These are phyloP conservation scores for Drosophila meridiana DNA, from an alignment of 2,888 invertebrate species.

Conservation along the genomic window DNA sequence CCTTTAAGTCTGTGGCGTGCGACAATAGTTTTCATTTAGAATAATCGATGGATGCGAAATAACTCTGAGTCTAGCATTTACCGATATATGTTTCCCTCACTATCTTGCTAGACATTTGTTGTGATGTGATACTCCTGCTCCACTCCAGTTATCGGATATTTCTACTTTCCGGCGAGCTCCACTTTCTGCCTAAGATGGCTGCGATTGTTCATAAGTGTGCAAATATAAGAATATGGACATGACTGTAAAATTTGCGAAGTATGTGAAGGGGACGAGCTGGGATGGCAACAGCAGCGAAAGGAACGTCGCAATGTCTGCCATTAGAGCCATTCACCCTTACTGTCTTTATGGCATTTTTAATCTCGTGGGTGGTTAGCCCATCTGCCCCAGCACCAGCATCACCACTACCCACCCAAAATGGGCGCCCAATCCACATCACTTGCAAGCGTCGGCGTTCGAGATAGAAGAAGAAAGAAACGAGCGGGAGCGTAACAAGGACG, in stretches of 20 bases:
- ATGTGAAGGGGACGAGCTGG: background rate
- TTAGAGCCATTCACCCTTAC: slow-evolving; percentile 83
- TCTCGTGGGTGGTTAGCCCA: slow-evolving; percentile 81
- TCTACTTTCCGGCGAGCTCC: background rate
- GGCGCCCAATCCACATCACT: slow-evolving; percentile 21
- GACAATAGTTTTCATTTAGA: background rate
- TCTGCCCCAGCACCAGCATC: slow-evolving; percentile 26
- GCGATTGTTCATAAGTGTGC: slow-evolving; percentile 8
- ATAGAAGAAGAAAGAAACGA: slow-evolving; percentile 8
- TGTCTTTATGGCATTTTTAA: slow-evolving; percentile 84
- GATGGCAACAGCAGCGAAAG: slow-evolving; percentile 16
- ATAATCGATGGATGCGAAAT: background rate
- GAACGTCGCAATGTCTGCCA: slow-evolving; percentile 61
- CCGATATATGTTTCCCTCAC: background rate
- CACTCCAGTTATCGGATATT: background rate
- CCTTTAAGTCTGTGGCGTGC: background rate
- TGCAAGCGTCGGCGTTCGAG: slow-evolving; percentile 30
- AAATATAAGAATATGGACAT: slow-evolving; percentile 18
- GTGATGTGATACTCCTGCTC: background rate
- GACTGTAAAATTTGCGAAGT: slow-evolving; percentile 28
- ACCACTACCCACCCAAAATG: slow-evolving; percentile 17
- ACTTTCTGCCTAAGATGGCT: slow-evolving; percentile 17
- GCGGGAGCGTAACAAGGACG: slow-evolving; percentile 17
- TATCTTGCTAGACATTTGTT: background rate
- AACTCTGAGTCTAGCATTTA: background rate